Evolutionary conservation across 2,113 vertebrate species (phyloP).

Genomic region (Sterna hirundo): DNA sequence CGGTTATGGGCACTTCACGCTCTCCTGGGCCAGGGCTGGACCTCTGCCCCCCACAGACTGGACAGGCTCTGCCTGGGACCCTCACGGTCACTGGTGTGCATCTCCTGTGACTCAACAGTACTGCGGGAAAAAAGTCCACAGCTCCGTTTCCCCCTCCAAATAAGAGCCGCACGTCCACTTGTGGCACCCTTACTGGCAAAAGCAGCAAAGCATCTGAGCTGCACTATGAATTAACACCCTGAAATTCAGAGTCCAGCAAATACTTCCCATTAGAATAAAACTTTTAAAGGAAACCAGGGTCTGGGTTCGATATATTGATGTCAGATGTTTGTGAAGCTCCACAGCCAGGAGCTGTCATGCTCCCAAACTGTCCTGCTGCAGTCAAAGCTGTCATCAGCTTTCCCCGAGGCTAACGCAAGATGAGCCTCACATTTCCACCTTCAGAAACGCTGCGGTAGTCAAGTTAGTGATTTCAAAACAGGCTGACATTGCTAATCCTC

Average conservation of each 20-base stretch:
- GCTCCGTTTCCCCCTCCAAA: neutral
- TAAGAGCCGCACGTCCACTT: neutral
- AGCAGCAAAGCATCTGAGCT: neutral
- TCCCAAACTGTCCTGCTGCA: neutral
- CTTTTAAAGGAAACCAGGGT: neutral
- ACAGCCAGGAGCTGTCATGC: neutral
- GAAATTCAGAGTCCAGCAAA: neutral
- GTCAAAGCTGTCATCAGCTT: neutral
- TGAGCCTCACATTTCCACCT: neutral
- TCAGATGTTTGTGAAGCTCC: neutral
- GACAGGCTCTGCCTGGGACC: neutral
- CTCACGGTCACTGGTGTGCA: neutral
- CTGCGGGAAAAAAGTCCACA: neutral
- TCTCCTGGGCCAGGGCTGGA: fast-evolving
- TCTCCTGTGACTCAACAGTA: neutral
- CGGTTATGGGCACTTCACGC: neutral
- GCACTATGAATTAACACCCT: neutral
- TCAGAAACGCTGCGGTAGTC: neutral
- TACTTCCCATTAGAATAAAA: neutral
- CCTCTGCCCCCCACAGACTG: neutral
- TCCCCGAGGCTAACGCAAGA: neutral
- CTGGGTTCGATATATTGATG: fast-evolving
- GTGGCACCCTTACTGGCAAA: neutral
- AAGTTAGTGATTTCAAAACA: neutral
- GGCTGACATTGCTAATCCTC: neutral